phyloP scores from a whole-genome alignment of 2,113 vertebrate genomes.

The Nymphicus hollandicus region DNA sequence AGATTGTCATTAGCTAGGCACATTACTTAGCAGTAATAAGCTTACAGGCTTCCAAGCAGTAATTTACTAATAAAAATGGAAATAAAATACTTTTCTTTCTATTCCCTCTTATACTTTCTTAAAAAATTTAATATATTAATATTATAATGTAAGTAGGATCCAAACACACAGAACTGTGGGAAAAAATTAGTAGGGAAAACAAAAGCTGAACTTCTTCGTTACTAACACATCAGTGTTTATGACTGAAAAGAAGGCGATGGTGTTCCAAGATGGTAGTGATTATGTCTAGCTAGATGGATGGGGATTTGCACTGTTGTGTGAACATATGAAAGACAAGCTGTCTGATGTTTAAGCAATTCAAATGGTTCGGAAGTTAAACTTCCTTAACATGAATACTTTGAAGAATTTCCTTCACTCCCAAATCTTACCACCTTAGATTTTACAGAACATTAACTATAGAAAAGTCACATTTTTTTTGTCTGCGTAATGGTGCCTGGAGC shows the following conservation, averaged over 20 bases:
- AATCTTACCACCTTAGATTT: constrained; percentile 43
- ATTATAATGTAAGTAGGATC: background rate
- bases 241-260: background rate
- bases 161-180: background rate
- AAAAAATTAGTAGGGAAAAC: background rate
- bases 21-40: background rate
- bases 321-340: constrained; percentile 18
- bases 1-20: background rate
- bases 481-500: background rate
- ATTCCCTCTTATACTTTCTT: background rate
- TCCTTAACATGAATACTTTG: constrained; percentile 16
- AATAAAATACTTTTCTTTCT: background rate
- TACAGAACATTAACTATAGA: constrained; percentile 12
- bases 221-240: background rate
- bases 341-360: constrained; percentile 17
- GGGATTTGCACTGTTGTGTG: constrained; percentile 12
- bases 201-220: background rate
- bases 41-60: background rate
- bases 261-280: background rate
- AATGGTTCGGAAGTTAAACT: constrained; percentile 15
- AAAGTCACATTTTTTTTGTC: constrained; percentile 24
- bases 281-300: background rate
- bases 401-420: constrained; percentile 24
- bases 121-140: background rate
- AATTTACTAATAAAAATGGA: background rate